Base-by-base conservation (phyloP, 2,888 invertebrate species). In the Agrotis puta region DNA sequence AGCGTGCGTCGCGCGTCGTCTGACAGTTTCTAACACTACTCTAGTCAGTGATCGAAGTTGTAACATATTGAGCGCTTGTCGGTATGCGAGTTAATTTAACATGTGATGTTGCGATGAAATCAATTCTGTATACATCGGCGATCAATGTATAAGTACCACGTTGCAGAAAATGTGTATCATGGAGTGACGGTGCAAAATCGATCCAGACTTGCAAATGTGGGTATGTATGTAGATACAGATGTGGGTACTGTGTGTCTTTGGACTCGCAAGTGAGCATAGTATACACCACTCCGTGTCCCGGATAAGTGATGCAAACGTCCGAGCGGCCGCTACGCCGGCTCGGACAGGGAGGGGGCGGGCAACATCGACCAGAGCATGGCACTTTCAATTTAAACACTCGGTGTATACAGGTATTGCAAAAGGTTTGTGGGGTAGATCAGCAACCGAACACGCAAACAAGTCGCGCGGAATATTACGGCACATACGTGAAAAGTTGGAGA, bases 101-200 rank as follows among this genome's bases (percentile, higher is more conserved):
- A 85, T 84, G 85, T 83, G 33, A 86, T 85, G 85, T 88, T 83
- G 85, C 84, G 79, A 82, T 81, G 75, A 72, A 79, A 79, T 74
- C 82, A 87, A 84, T 83, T 83, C 80, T 87, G 81, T 88, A 85
- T 87, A 87, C 84, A 87, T 85, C 81, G 85, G 84, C 80, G 79
- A 77, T 70, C 81, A 72, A 83, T 80, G 87, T 79, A 79, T 85
- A 83, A 82, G 87, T 88, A 87, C 84, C 85, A 87, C 87, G 87
- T 87, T 85, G 86, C 82, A 84, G 71, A 79, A 54, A 65, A 80
- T 85, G 91, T 93, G 93, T 94, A 92, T 94, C 90, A 93, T 94
- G 95, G 94, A 95, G 95, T 95, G 93, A 95, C 96, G 97, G 97
- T 97, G 97, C 97, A 97, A 97, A 97, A 97, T 97, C 97, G 96